These are phyloP conservation scores for Oconnorella tubifera DNA, from an alignment of 2,888 invertebrate genomes.

Conservation along the genomic window DNA sequence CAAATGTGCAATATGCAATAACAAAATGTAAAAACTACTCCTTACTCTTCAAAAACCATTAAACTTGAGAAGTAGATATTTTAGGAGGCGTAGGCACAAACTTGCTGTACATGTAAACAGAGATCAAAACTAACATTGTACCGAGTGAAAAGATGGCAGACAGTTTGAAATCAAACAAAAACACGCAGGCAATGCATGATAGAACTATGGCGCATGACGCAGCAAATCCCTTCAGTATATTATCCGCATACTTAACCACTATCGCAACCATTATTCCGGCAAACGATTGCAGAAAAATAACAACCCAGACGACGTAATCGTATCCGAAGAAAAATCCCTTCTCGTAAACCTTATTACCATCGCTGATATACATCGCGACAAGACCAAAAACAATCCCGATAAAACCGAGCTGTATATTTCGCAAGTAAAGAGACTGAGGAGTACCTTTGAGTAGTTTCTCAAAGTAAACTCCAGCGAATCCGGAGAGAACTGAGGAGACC, in stretches of 20 bases:
- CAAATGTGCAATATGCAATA: too few species aligned
- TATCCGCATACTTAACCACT: slow-evolving; percentile 98
- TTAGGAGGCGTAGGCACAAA: slow-evolving; percentile 12
- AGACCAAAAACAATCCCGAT: slow-evolving; percentile 85
- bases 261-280: slow-evolving; percentile 96
- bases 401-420: slow-evolving; percentile 92
- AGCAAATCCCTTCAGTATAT: slow-evolving; percentile 94
- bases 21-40: too few species aligned
- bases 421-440: slow-evolving; percentile 84
- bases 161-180: slow-evolving; percentile 82
- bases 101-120: slow-evolving; percentile 80
- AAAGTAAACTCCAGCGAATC: slow-evolving; percentile 97
- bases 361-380: slow-evolving; percentile 67
- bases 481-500: slow-evolving; percentile 76
- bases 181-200: slow-evolving; percentile 88
- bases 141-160: slow-evolving; percentile 83
- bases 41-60: too few species aligned
- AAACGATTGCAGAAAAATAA: slow-evolving; percentile 80
- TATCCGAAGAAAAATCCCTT: slow-evolving; percentile 71
- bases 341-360: slow-evolving; percentile 47
- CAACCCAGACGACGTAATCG: slow-evolving; percentile 66
- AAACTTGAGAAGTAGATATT: too few species aligned
- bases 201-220: slow-evolving; percentile 87
- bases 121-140: slow-evolving; percentile 81
- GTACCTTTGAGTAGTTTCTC: slow-evolving; percentile 87